A percentile compares a stretch with the other conserved stretches of the same genome.
Conservation (phyloP, 2,113 vertebrate species). For the Lepidothrix coronata region DNA sequence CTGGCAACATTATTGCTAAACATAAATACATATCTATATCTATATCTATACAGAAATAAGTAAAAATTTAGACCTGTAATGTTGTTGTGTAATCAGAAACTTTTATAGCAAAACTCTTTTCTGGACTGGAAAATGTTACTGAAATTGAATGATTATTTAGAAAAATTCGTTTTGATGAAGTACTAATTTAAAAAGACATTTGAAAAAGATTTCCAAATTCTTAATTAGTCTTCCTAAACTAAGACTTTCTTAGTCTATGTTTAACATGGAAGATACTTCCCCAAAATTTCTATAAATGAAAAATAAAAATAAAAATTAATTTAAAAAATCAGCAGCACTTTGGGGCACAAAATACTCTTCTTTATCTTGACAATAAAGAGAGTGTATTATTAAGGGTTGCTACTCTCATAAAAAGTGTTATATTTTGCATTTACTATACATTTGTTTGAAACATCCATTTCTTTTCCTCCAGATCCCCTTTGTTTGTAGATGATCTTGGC, state of each 20-base stretch:
- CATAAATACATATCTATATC: background rate
- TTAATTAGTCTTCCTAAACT: background rate
- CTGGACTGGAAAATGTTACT: background rate
- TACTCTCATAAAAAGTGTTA: background rate
- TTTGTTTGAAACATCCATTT: background rate
- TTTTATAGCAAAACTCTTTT: background rate
- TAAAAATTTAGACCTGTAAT: background rate
- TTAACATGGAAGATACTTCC: background rate
- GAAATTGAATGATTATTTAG: background rate
- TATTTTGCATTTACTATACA: background rate
- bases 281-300: background rate
- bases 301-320: background rate
- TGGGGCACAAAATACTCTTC: background rate
- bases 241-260: background rate
- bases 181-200: background rate
- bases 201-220: background rate
- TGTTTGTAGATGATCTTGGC: background rate
- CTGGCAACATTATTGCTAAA: background rate
- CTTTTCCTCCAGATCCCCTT: background rate
- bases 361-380: background rate
- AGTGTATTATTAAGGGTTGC: background rate
- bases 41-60: background rate
- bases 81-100: background rate
- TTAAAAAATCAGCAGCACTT: background rate
- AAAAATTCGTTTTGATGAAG: background rate